Base-by-base conservation (phyloP, 2,888 invertebrate species). In the Drosophila paramelanica region DNA sequence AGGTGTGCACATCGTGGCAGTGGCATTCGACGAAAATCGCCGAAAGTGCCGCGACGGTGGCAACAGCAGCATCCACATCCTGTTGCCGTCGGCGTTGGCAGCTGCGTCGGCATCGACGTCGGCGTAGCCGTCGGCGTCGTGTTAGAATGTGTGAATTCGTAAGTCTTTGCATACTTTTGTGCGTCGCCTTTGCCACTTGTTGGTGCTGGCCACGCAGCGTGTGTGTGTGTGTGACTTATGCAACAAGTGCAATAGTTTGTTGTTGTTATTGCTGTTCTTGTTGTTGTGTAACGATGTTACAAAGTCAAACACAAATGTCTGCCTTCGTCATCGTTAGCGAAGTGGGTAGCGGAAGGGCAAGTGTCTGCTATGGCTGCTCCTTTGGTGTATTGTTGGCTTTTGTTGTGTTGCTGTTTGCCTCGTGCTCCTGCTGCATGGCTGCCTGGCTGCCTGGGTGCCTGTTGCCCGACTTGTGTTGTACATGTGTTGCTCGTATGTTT, bases 131-230 rank as follows among this genome's bases (percentile, higher is more conserved):
- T 43, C 43, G 53, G 3, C 51, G 57, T 43, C 17, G 60, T 41
- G 77, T 82, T 81, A 81, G 88, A 86, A 79, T 83, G 83, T 86
- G 86, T 77, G 85, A 85, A 88, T 58, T 79, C 79, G 60, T 69
- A 66, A 81, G 84, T 87, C 86, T 76, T 88, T 85, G 85, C 85
- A 88, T 86, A 88, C 88, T 86, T 86, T 86, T 76, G 71, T 88
- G 85, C 83, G 85, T 81, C 50, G 67, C 73, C 53, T 65, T 50
- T 81, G 83, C 88, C 86, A 86, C 85, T 86, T 86, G 88, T 85
- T 85, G 85, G 72, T 27, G 60, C 68, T 66, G 64, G 74, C 39
- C 42, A 39, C 13, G 17, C 38, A 38, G 20, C 58, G 60, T 57
- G 46, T 39, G 49, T 23, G 25, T 64, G 67, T 69, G 49, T 41